phyloP scores from a whole-genome alignment of 2,113 vertebrate species.

The Garra rufa region DNA sequence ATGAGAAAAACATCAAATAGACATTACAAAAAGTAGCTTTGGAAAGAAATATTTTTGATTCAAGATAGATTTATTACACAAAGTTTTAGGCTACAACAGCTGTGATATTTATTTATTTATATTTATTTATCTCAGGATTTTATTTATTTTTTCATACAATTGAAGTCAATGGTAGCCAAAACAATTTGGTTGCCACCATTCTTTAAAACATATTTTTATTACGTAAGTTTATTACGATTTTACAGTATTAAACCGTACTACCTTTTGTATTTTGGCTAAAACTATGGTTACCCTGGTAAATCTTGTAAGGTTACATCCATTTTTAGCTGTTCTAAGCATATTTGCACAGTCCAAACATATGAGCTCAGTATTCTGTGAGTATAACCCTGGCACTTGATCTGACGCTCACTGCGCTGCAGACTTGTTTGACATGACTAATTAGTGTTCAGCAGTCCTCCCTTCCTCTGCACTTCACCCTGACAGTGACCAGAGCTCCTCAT shows the following conservation, averaged over 20 bases:
- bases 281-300: not conserved
- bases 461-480: constrained; percentile 61
- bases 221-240: not conserved
- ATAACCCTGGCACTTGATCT: constrained; percentile 3
- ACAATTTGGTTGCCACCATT: no score
- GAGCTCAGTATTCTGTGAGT: constrained; percentile 12
- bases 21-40: no score
- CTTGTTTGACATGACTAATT: constrained; percentile 2
- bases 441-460: constrained; percentile 4
- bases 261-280: not conserved
- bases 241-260: not conserved
- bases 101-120: no score
- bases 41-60: no score
- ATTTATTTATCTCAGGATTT: no score
- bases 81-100: no score
- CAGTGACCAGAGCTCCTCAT: constrained; percentile 62
- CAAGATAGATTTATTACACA: no score
- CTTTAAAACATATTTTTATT: no score
- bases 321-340: not conserved
- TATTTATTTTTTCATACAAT: no score
- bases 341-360: constrained; percentile 28
- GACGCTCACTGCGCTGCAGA: not conserved
- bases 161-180: no score
- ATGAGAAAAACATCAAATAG: no score
- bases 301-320: not conserved